These are phyloP conservation scores for Pegoplata infirma DNA, from an alignment of 2,888 invertebrate species.

Conservation along the genomic window DNA sequence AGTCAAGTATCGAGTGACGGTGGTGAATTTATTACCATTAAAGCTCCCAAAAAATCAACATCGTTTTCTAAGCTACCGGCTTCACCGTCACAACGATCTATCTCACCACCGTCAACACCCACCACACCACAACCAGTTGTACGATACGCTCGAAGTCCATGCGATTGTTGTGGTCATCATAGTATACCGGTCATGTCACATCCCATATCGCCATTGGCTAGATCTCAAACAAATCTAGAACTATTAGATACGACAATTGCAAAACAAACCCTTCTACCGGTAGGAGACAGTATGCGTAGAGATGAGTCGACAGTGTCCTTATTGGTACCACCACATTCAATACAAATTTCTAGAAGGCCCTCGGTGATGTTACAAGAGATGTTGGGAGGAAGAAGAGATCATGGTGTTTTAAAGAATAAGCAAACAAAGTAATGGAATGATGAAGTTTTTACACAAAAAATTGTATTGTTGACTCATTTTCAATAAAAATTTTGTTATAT, in stretches of 20 bases:
- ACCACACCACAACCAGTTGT: conserved; percentile 25
- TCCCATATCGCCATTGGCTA: conserved; percentile 74
- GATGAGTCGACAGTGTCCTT: conserved; percentile 71
- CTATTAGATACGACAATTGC: conserved; percentile 68
- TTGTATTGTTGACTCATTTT: too few relatives aligned
- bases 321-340: conserved; percentile 67
- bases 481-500: too few relatives aligned
- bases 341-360: conserved; percentile 76
- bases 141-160: conserved; percentile 68
- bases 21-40: conserved; percentile 68
- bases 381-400: conserved; percentile 70
- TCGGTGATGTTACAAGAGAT: conserved; percentile 77
- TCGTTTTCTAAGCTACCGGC: conserved; percentile 67
- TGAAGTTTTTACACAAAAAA: too few relatives aligned
- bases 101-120: conserved; percentile 31
- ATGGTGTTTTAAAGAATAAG: conserved; percentile 65
- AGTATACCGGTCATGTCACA: conserved; percentile 75
- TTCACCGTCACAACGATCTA: conserved; percentile 10
- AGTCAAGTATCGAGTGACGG: conserved; percentile 66
- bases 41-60: conserved; percentile 69
- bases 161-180: conserved; percentile 75
- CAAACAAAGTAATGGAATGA: too few relatives aligned
- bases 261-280: conserved; percentile 69
- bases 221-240: conserved; percentile 75
- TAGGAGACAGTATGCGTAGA: conserved; percentile 66